Conservation (phyloP, 2,113 vertebrate genomes). For the Columbina picui region DNA sequence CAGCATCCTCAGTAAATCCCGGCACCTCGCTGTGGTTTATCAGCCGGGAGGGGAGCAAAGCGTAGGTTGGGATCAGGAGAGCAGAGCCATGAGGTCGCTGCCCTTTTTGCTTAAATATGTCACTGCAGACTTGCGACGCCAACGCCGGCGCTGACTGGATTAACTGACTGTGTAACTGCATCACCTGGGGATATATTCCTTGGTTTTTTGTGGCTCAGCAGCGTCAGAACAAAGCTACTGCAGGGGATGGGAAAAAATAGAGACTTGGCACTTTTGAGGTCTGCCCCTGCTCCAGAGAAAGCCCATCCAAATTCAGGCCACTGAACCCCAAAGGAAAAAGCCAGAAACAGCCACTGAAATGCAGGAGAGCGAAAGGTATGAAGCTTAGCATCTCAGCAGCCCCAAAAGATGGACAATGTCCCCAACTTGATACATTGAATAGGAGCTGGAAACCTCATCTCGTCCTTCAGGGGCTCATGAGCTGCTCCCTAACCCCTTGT, state of each 20-base stretch:
- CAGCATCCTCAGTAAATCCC: background rate
- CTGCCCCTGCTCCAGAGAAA: background rate
- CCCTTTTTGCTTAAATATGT: background rate
- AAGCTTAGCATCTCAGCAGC: background rate
- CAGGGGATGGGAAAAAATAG: background rate
- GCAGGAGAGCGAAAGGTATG: fast-evolving
- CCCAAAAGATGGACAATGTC: background rate
- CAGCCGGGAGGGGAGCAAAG: background rate
- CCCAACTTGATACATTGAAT: fast-evolving
- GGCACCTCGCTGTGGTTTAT: fast-evolving
- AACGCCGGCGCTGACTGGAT: background rate
- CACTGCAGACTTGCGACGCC: background rate
- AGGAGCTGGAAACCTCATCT: background rate
- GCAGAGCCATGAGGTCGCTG: fast-evolving
- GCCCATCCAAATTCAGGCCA: background rate
- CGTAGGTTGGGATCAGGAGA: background rate
- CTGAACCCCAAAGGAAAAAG: background rate
- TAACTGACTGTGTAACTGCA: background rate
- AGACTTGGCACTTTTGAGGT: background rate
- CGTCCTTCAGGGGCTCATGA: background rate
- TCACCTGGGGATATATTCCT: background rate
- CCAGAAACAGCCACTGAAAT: background rate
- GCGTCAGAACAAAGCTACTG: background rate
- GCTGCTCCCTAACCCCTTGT: background rate
- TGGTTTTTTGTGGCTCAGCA: background rate